Conservation (phyloP, 2,797 vertebrate genomes). For the Pogonophryne albipinna region DNA sequence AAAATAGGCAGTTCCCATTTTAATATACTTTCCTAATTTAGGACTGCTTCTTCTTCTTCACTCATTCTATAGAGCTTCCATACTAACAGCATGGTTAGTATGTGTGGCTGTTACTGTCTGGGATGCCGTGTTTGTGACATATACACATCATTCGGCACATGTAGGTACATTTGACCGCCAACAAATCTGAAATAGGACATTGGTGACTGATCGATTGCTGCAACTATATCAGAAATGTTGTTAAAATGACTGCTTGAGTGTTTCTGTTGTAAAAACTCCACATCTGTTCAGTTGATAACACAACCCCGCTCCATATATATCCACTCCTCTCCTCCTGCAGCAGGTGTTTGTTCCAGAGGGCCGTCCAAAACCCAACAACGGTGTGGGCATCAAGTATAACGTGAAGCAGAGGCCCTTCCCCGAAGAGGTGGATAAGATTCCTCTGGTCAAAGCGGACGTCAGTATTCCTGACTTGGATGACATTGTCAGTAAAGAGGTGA, state of each 20-base stretch:
- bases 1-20: no score
- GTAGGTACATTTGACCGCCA: no score
- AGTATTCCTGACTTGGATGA: constrained; percentile 97
- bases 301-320: not conserved
- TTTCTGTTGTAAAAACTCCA: not conserved
- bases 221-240: not conserved
- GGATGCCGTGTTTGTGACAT: no score
- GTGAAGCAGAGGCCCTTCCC: constrained; percentile 96
- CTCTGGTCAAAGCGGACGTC: constrained; percentile 96
- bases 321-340: constrained; percentile 55
- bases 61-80: no score
- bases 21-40: no score
- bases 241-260: not conserved
- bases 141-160: no score
- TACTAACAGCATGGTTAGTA: no score
- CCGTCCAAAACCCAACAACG: constrained; percentile 91
- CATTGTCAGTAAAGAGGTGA: constrained; percentile 95
- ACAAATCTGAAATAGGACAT: no score
- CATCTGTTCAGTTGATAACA: constrained; percentile 22
- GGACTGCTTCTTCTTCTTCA: no score
- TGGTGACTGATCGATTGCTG: no score
- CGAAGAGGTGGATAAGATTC: constrained; percentile 97
- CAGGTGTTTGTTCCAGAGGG: constrained; percentile 94
- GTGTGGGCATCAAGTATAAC: constrained; percentile 92
- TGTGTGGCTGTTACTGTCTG: no score